Evolutionary conservation across 2,797 vertebrate genomes (phyloP), one percentile per base, ranked within the genome.

Genomic region (Scomberomorus guttatus): DNA sequence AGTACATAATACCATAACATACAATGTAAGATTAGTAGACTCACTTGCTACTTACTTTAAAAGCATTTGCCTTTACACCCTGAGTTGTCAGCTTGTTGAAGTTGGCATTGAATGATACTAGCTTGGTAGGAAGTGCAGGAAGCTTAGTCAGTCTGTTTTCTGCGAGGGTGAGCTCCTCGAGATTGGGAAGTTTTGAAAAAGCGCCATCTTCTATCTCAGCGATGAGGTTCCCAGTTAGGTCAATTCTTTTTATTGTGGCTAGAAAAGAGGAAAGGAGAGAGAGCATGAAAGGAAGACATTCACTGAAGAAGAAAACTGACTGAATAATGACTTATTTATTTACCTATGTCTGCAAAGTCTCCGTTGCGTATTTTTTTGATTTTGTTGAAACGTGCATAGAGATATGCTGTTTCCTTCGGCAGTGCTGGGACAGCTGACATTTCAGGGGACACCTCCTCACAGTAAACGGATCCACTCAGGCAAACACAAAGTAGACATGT

Each of bases 331-430:
- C 2, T 22, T 55, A 91, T 95, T 97, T 93, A 98, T 95, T 97
- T 94, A 99, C 97, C 94, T 5, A 96, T 95, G 82, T 98, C 95
- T 27, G 95, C 95, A 81, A 98, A 99, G 89, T 98, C 97, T 20
- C 93, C 94, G 72, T 93, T 96, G 18, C 91, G 94, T 52, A 98
- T 95, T 93, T 95, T 97, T 76, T 94, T 95, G 72, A 98, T 99
- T 95, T 96, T 97, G 94, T 99, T 98, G 91, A 97, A 99, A 71
- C 97, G 95, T 42, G 98, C 97, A 2, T 98, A 99, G 2, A 99
- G 95, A 18, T 98, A 97, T 0, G 95, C 90, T 0, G 97, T 99
- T 88, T 98, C 97, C 87, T 96, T 98, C 72, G 97, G 97, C 90
- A 99, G 90, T 1, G 96, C 83, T 4, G 98, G 98, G 29, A 99